These are phyloP conservation scores for Apaloderma vittatum DNA, from an alignment of 2,113 vertebrate genomes.

Conservation along the genomic window DNA sequence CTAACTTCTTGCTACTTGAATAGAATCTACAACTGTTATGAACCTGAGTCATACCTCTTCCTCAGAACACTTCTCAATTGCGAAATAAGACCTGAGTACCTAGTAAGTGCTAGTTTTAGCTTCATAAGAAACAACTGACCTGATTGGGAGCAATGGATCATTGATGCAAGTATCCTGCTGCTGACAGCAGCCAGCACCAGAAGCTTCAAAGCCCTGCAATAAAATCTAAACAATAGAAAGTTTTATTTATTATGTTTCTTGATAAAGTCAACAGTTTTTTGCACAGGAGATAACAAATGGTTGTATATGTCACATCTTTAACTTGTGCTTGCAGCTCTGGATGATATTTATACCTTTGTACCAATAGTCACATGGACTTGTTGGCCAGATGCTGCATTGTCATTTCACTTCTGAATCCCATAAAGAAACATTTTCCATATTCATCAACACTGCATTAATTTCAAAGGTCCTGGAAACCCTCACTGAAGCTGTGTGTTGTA, in stretches of 20 bases:
- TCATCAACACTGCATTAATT: slow-evolving; percentile 38
- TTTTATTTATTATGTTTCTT: not conserved
- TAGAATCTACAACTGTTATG: not conserved
- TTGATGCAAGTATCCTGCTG: not conserved
- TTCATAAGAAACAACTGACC: not conserved
- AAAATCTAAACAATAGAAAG: not conserved
- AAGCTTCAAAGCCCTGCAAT: not conserved
- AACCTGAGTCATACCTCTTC: not conserved
- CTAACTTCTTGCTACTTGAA: not conserved
- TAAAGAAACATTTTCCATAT: slow-evolving; percentile 59
- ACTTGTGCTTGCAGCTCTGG: slow-evolving; percentile 2
- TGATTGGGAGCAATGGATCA: not conserved
- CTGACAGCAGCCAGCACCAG: not conserved
- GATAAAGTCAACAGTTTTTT: slow-evolving; percentile 5
- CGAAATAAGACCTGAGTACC: not conserved
- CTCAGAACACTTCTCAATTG: not conserved
- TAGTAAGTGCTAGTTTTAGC: not conserved
- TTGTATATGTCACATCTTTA: not conserved
- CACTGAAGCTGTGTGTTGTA: not conserved
- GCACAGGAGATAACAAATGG: not conserved
- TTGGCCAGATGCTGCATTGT: slow-evolving; percentile 57
- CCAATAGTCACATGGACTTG: slow-evolving; percentile 8
- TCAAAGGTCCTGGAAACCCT: slow-evolving; percentile 1
- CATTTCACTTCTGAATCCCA: slow-evolving; percentile 51
- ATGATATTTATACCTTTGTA: slow-evolving; percentile 20